A percentile compares a stretch with the other conserved stretches of the same genome.
phyloP scores from a whole-genome alignment of 2,888 invertebrate species.

The Cybosia mesomella region DNA sequence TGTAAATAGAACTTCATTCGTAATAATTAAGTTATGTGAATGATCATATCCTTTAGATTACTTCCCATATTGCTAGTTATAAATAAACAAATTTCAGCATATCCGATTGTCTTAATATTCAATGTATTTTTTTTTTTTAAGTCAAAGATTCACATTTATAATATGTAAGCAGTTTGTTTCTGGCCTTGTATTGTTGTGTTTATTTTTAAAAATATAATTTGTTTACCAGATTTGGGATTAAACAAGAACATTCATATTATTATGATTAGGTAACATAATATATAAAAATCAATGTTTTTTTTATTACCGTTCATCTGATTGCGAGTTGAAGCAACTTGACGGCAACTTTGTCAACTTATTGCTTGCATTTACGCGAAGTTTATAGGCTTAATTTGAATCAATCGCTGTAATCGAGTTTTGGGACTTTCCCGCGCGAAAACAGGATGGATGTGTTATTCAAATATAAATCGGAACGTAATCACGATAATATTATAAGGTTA shows the following conservation, averaged over 20 bases:
- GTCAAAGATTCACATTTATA: not conserved
- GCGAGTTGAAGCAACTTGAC: no score
- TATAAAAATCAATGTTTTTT: not conserved
- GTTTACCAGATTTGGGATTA: not conserved
- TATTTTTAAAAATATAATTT: not conserved
- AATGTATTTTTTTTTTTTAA: not conserved
- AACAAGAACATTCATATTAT: not conserved
- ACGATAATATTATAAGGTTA: not conserved
- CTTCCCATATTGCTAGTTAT: not conserved
- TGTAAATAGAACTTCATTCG: constrained; percentile 34
- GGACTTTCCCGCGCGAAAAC: not conserved
- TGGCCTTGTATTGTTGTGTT: not conserved
- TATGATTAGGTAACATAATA: not conserved
- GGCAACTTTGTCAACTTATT: not conserved
- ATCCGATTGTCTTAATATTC: not conserved
- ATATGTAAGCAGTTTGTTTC: not conserved
- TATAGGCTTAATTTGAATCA: not conserved
- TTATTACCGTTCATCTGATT: not conserved
- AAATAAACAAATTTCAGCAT: not conserved
- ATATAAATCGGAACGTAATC: not conserved
- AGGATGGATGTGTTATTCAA: not conserved
- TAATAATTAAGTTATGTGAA: not conserved
- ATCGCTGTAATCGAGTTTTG: not conserved
- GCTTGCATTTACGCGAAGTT: not conserved
- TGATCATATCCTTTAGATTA: constrained; percentile 1